Evolutionary conservation across 1,140 invertebrate genomes (phyloP).

Genomic region (Aplysia californica): DNA sequence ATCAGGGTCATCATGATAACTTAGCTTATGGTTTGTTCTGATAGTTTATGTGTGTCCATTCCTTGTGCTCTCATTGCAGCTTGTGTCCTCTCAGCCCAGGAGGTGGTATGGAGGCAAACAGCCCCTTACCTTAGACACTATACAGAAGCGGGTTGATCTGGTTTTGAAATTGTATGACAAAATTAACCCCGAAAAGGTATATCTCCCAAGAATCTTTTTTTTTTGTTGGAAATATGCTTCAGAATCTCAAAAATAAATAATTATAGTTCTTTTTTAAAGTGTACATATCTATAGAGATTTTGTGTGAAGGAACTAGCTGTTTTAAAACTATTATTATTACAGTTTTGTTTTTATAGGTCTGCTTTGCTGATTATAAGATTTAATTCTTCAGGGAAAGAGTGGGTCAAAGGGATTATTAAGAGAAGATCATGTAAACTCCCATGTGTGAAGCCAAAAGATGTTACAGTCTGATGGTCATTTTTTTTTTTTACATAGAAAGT

Average conservation of each 20-base stretch:
- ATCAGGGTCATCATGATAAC: too few species aligned
- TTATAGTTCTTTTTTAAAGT: not conserved
- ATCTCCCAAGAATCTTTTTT: too few species aligned
- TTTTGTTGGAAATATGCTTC: not conserved
- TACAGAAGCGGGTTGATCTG: conserved; percentile 88
- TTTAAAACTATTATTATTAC: not conserved
- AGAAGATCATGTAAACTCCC: too few species aligned
- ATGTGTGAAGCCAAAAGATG: too few species aligned
- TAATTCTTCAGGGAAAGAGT: too few species aligned
- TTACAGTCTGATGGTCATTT: too few species aligned
- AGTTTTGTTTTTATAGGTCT: not conserved
- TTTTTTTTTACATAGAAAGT: too few species aligned
- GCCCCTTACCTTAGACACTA: conserved; percentile 83
- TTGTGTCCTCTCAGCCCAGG: not conserved
- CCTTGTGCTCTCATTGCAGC: conserved; percentile 12
- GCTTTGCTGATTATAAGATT: not conserved
- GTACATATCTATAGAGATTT: not conserved
- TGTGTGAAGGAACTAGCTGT: not conserved
- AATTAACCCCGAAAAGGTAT: conserved; percentile 86
- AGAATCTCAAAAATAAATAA: not conserved
- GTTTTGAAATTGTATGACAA: conserved; percentile 97
- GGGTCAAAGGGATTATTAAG: too few species aligned
- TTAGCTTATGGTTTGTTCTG: too few species aligned
- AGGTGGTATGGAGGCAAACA: conserved; percentile 50
- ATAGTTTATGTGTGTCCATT: not conserved